A percentile compares a stretch with the other conserved stretches of the same genome.
Evolutionary conservation across 2,888 invertebrate genomes (phyloP).

Genomic region (Netelia melanura): DNA sequence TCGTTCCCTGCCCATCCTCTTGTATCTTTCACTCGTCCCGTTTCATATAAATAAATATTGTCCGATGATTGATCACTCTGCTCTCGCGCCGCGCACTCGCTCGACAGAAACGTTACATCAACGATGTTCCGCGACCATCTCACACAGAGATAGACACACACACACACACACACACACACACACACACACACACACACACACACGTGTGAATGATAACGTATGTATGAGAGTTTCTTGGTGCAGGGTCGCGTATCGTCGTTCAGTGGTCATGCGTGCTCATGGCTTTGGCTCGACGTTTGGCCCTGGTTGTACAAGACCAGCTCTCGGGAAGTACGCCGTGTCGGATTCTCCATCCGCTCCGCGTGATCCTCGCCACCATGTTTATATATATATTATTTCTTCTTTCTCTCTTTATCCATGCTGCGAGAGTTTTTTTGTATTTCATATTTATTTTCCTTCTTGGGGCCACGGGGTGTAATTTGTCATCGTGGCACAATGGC

Average conservation of each 20-base stretch:
- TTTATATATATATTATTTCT: slow-evolving; percentile 32
- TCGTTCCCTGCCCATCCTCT: slow-evolving; percentile 54
- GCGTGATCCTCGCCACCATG: background rate
- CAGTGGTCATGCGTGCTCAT: slow-evolving; percentile 36
- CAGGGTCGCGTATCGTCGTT: slow-evolving; percentile 13
- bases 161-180: slow-evolving; percentile 17
- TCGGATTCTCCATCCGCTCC: slow-evolving; percentile 48
- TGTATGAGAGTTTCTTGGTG: background rate
- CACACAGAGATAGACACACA: background rate
- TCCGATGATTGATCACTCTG: slow-evolving; percentile 79
- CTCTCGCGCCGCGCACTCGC: slow-evolving; percentile 64
- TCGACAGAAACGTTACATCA: slow-evolving; percentile 76
- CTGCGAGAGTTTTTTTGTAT: slow-evolving; percentile 36
- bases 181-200: background rate
- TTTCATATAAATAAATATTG: slow-evolving; percentile 82
- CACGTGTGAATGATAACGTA: slow-evolving; percentile 4
- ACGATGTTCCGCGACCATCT: slow-evolving; percentile 54
- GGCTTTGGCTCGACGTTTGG: slow-evolving; percentile 47
- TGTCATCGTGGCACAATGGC: slow-evolving; percentile 79
- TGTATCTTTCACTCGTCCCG: slow-evolving; percentile 67
- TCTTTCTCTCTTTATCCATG: slow-evolving; percentile 46
- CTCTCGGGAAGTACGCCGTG: slow-evolving; percentile 55
- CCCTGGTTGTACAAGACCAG: slow-evolving; percentile 21
- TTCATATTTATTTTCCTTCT: slow-evolving; percentile 72
- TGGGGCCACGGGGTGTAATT: slow-evolving; percentile 74